Evolutionary conservation across 2,113 vertebrate genomes (phyloP), one percentile per base, ranked within the genome.

Genomic region (Perca schrenkii): DNA sequence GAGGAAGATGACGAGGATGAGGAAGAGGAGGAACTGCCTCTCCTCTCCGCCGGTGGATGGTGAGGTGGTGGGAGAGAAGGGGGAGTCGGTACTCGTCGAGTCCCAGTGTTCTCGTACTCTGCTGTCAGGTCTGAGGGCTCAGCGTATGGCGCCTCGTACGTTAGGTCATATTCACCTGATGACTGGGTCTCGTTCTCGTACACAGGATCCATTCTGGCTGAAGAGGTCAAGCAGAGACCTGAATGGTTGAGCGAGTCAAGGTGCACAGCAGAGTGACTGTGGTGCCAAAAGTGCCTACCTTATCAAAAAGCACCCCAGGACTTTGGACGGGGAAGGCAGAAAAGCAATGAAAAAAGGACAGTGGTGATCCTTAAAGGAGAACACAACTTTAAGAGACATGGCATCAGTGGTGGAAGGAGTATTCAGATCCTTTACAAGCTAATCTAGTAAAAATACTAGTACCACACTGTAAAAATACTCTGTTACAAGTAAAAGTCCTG

Each of bases 181-280:
- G 25, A 5, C 36, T 74, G 56, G 74, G 80, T 86, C 57, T 58
- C 53, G 49, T 0, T 67, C 63, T 93, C 90, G 17, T 90, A 93
- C 62, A 78, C 0, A 13, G 56, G 57, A 2, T 93, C 92, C 96
- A 97, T 97, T 86, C 22, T 89, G 78, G 8, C 4, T 4, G 64
- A 25, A 47, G 63, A 36, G 43, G 69, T 73, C 50, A 53, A 64
- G 31, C 28, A 14, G 28, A 46, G 62, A 58, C 16, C 49, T 17
- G 66, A 70, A 31, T 43, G 31, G 69, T 21, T 49, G 11, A 56
- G 28, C 11, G 50, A 52, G 40, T 25, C 60, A 50, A 60, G 68
- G 62, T 85, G 74, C n/a, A 8, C 12, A 31, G 57, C 52, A 56
- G 70, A 88, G 73, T 86, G 87, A 69, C 15, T 8, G 73, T 17